Evolutionary conservation across 2,888 invertebrate species (phyloP).

Genomic region (Drosophila kanekoi): DNA sequence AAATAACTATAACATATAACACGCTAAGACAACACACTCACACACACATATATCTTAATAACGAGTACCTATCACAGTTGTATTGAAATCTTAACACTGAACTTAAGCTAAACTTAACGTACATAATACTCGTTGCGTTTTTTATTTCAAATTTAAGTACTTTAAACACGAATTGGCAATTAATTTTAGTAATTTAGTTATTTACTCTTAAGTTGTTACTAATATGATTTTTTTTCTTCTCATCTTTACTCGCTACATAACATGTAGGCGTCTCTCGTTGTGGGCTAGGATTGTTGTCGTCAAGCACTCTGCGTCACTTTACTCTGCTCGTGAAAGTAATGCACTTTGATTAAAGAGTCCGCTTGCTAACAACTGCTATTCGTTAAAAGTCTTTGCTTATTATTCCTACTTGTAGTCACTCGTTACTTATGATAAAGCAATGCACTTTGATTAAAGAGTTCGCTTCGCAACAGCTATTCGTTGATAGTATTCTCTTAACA

Average conservation of each 20-base stretch:
- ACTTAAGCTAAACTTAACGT: conserved; percentile 60
- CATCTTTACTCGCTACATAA: conserved; percentile 34
- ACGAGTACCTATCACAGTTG: conserved; percentile 38
- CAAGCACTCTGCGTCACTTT: conserved; percentile 16
- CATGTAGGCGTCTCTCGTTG: conserved; percentile 26
- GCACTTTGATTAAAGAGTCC: not conserved
- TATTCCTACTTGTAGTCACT: not conserved
- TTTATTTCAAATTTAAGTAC: conserved; percentile 50
- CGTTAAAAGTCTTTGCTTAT: not conserved
- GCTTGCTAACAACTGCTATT: not conserved
- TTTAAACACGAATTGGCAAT: conserved; percentile 64
- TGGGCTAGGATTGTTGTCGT: conserved; percentile 15
- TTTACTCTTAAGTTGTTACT: conserved; percentile 66
- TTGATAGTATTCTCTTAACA: no score
- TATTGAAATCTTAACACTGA: conserved; percentile 43
- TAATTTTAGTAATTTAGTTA: conserved; percentile 43
- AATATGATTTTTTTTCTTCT: conserved; percentile 37
- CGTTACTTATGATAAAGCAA: not conserved
- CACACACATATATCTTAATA: conserved; percentile 11
- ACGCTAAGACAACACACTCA: conserved; percentile 30
- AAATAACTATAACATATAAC: conserved; percentile 25
- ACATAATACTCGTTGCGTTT: conserved; percentile 41
- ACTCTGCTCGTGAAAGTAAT: not conserved
- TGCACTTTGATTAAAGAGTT: no score
- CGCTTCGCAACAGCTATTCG: no score